Base-by-base conservation (phyloP, 2,888 invertebrate species). In the Diadromus collaris region DNA sequence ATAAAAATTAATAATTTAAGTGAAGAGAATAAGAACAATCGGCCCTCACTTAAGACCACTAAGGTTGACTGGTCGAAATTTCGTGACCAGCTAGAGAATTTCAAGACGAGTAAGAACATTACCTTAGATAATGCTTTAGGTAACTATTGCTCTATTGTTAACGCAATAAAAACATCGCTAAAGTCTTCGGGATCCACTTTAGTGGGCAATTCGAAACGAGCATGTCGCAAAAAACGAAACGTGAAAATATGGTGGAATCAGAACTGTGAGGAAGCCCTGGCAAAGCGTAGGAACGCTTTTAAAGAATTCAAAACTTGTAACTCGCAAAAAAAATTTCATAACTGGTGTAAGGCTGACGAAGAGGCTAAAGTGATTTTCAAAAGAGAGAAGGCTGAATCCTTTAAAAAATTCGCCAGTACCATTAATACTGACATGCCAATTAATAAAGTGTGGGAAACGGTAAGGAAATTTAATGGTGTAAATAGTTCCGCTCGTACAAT, bases 281-380 rank as follows among this genome's bases (percentile, higher is more conserved):
- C 58, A 19, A 46, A 60, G 2, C 54, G 71, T 6, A 76, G 46
- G n/a, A 60, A 54, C 64, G 71, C 76, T 10, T 70, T 63, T 10
- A 44, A 24, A 9, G 13, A 38, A 21, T 70, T 48, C 32, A 34
- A 27, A 46, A 56, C 3, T 29, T 9, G 32, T 19, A 4, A 7
- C 2, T 56, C 1, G 5, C 3, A 41, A 16, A 29, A 13, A 1
- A 54, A 44, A 10, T 16, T 67, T 1, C 21, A 64, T 6, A 6
- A 16, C 2, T 76, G 63, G 44, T 21, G 27, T 6, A 6, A 19
- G 32, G 54, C 34, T 29, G 56, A 63, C 21, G 4, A 63, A 5
- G 54, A 29, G 2, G 38, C 56, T 6, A 56, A 56, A 67, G 0
- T 6, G 6, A 13, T 27, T 19, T 32, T 51, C 5, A 65, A 51